Evolutionary conservation across 2,888 invertebrate species (phyloP).

Genomic region (Smittia sp.): DNA sequence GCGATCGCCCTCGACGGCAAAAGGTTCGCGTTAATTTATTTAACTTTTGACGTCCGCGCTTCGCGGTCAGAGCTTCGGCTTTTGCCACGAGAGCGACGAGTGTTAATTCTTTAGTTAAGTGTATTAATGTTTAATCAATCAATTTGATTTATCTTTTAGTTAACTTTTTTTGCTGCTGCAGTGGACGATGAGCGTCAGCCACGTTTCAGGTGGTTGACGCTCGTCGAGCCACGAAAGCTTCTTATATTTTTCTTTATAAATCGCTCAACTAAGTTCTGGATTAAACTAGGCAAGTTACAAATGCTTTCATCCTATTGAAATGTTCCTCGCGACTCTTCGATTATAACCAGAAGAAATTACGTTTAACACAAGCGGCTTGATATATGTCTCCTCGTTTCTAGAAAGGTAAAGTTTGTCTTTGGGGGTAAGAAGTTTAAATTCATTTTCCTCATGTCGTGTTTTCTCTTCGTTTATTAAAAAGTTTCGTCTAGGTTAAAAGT

Average conservation of each 20-base stretch:
- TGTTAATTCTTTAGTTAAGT: background rate
- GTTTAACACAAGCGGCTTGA: background rate
- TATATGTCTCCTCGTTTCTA: background rate
- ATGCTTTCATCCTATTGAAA: constrained; percentile 33
- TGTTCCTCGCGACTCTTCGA: background rate
- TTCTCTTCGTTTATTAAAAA: background rate
- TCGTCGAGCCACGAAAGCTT: too few species aligned
- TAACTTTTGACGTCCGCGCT: background rate
- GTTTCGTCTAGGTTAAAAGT: constrained; percentile 9
- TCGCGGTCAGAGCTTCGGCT: background rate
- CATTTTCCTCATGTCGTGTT: too few species aligned
- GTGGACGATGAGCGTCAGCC: too few species aligned
- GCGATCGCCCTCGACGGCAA: constrained; percentile 2
- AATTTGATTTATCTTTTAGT: constrained; percentile 2
- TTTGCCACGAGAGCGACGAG: background rate
- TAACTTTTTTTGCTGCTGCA: background rate
- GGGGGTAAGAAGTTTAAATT: constrained; percentile 14
- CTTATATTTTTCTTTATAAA: background rate
- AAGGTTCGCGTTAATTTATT: background rate
- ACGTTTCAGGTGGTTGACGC: too few species aligned
- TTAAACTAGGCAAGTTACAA: constrained; percentile 5
- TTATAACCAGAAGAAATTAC: background rate
- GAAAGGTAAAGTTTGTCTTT: constrained; percentile 15
- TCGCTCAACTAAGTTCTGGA: background rate
- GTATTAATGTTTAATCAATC: background rate